Conservation (phyloP, 2,888 invertebrate genomes). For the Ephialtes manifestator region DNA sequence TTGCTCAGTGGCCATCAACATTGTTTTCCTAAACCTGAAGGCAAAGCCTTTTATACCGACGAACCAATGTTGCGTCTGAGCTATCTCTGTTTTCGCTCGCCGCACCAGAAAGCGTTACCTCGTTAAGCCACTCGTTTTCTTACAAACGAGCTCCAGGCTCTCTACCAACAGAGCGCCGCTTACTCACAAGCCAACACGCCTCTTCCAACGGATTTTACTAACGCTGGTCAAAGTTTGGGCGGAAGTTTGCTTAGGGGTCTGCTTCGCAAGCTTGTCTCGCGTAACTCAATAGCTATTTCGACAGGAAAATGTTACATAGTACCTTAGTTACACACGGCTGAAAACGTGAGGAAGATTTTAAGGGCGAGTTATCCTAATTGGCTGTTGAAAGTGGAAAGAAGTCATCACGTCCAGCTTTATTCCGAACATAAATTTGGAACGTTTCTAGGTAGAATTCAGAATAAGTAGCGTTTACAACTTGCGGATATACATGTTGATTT, state of each 20-base stretch:
- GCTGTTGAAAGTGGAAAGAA: not conserved
- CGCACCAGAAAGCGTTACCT: conserved; percentile 40
- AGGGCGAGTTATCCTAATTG: conserved; percentile 10
- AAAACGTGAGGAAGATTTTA: conserved; percentile 4
- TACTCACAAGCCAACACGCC: conserved; percentile 9
- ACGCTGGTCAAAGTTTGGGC: conserved; percentile 45
- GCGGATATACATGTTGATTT: not conserved
- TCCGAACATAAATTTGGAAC: not conserved
- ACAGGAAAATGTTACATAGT: conserved; percentile 1
- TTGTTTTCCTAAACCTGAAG: conserved; percentile 5
- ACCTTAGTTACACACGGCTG: not conserved
- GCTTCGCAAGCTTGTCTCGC: conserved; percentile 1
- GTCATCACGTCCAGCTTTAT: not conserved
- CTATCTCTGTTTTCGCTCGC: conserved; percentile 14
- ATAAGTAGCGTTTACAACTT: not conserved
- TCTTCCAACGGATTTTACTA: conserved; percentile 42
- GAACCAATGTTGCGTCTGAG: conserved; percentile 4
- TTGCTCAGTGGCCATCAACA: not conserved
- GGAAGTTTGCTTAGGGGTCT: conserved; percentile 20
- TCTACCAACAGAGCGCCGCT: conserved; percentile 14
- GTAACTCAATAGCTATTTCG: conserved; percentile 18
- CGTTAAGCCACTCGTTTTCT: conserved; percentile 47
- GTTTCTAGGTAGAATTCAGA: not conserved
- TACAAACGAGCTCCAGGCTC: conserved; percentile 21
- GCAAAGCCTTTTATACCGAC: not conserved